These are phyloP conservation scores for Brachirus orientalis DNA, from an alignment of 2,113 vertebrate genomes.

Conservation along the genomic window DNA sequence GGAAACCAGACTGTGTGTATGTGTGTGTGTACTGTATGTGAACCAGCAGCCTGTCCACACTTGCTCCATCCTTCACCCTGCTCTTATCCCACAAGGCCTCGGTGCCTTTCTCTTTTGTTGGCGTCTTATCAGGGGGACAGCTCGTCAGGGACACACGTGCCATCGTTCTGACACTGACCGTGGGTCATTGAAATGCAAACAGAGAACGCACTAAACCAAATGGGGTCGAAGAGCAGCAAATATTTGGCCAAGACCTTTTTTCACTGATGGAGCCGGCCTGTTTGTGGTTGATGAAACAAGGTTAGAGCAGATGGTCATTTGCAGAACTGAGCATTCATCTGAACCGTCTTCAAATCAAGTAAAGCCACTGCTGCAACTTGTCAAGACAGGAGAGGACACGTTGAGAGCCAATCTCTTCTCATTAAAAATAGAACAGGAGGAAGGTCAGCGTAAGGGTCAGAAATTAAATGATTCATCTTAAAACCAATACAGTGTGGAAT, in stretches of 20 bases:
- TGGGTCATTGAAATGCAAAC: conserved; percentile 81
- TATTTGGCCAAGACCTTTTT: conserved; percentile 78
- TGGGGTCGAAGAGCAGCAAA: conserved; percentile 81
- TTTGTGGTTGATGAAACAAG: conserved; percentile 72
- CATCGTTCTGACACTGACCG: conserved; percentile 77
- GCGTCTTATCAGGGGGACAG: conserved; percentile 75
- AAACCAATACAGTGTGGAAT: conserved; percentile 31
- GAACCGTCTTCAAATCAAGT: conserved; percentile 63
- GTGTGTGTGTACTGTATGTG: conserved; percentile 47
- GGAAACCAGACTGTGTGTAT: conserved; percentile 19
- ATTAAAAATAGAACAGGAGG: conserved; percentile 55
- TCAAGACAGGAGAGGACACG: conserved; percentile 20
- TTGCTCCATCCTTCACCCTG: conserved; percentile 79
- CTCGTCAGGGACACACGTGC: conserved; percentile 81
- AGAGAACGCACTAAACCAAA: conserved; percentile 73
- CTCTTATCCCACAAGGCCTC: conserved; percentile 77
- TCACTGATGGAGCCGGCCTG: conserved; percentile 67
- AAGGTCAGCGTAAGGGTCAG: conserved; percentile 19
- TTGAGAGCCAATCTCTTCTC: conserved; percentile 49
- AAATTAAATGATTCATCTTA: conserved; percentile 15
- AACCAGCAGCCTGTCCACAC: conserved; percentile 68
- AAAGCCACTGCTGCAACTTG: conserved; percentile 39
- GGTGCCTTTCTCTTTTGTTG: conserved; percentile 47
- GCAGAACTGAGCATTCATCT: conserved; percentile 41
- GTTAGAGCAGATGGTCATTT: conserved; percentile 70